Evolutionary conservation across 2,797 vertebrate species (phyloP), one percentile per base, ranked within the genome.

Genomic region (Enteromius unitaeniatus): DNA sequence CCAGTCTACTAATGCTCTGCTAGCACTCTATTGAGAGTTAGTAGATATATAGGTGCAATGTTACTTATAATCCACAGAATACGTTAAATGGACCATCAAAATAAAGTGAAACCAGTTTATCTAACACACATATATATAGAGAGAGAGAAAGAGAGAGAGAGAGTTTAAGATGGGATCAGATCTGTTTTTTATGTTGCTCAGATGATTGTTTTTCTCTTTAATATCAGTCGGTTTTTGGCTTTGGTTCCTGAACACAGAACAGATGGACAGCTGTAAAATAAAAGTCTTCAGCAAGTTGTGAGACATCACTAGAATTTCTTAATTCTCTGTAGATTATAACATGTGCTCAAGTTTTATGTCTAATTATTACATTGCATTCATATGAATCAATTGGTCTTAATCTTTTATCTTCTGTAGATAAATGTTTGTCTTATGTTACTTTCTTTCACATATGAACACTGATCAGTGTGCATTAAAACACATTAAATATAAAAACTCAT

Each of bases 131-230:
- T n/a, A n/a, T n/a, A n/a, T n/a, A n/a, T n/a, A 58, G 53, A 28
- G 37, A 28, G 21, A 2, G 10, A 58, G 53, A 28, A n/a, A 19
- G 13, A 1, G 31, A 40, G 28, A 9, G 10, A 53, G 34, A 8
- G 7, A 21, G 9, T 40, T 28, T 42, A 13, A 81, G 40, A 64
- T 60, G 26, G 28, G 79, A 69, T 81, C 40, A 73, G 19, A 73
- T 23, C 19, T 64, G 7, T n/a, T 4, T 60, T 72, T 74, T 28
- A 82, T 74, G 19, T 37, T 81, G 13, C 45, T 64, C n/a, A 5
- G 28, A 75, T 67, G 19, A 9, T 47, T 53, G 49, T 65, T 73
- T 47, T 13, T 75, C 68, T 62, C 55, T 47, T 2, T 31, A 40
- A 45, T 47, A 62, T 64, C 53, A 40, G 31, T 55, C 4, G 0